A percentile compares a stretch with the other conserved stretches of the same genome.
Evolutionary conservation across 2,888 invertebrate genomes (phyloP).

Genomic region (Temnothorax rugatulus): DNA sequence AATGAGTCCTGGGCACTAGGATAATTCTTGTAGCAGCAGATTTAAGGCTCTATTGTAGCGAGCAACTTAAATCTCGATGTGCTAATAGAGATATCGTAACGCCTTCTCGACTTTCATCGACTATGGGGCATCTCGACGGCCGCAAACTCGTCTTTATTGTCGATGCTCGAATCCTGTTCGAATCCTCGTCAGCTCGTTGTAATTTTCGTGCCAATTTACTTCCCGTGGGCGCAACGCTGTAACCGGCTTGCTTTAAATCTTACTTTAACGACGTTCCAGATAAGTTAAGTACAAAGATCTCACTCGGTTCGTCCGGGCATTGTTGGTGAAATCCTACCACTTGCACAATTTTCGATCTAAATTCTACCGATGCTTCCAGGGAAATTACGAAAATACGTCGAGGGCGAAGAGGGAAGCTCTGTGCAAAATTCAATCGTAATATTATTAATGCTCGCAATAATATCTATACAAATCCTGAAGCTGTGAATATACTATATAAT

Average conservation of each 20-base stretch:
- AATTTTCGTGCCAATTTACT: constrained; percentile 56
- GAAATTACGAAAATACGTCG: constrained; percentile 42
- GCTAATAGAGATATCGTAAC: constrained; percentile 75
- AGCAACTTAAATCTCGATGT: constrained; percentile 56
- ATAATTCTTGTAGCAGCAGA: constrained; percentile 42
- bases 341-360: constrained; percentile 55
- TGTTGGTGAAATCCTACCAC: constrained; percentile 19
- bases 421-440: not conserved
- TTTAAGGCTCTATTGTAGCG: constrained; percentile 43
- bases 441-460: not conserved
- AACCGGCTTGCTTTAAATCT: constrained; percentile 76
- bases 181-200: constrained; percentile 58
- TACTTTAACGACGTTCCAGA: constrained; percentile 72
- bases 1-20: not conserved
- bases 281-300: constrained; percentile 54
- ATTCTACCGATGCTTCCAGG: constrained; percentile 40
- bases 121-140: constrained; percentile 69
- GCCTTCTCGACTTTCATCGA: constrained; percentile 64
- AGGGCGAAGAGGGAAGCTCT: not conserved
- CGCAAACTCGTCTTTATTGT: constrained; percentile 63
- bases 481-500: too few species aligned
- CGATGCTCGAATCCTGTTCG: constrained; percentile 66
- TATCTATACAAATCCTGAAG: not conserved
- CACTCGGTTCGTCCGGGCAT: constrained; percentile 26
- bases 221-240: constrained; percentile 45